Evolutionary conservation across 2,113 vertebrate species (phyloP).

Genomic region (Pangasianodon gigas): DNA sequence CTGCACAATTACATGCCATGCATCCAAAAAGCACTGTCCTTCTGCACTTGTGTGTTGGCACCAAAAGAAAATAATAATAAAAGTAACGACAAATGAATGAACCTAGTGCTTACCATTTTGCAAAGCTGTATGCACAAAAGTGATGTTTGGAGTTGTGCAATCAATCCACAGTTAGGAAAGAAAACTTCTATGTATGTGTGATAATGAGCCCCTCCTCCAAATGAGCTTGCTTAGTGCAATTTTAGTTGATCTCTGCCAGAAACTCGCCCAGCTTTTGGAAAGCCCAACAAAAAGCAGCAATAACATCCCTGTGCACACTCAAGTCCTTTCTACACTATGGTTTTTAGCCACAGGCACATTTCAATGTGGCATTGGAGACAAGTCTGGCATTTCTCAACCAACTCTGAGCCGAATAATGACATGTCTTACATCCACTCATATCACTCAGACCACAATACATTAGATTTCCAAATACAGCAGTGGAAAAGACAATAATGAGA

Average conservation of each 20-base stretch:
- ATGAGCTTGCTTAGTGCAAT: not conserved
- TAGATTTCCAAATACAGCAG: not conserved
- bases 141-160: not conserved
- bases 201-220: not conserved
- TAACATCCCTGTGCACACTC: not conserved
- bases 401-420: slow-evolving; percentile 15
- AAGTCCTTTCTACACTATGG: not conserved
- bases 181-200: not conserved
- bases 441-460: not conserved
- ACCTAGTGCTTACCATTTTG: not conserved
- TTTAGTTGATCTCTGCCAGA: not conserved
- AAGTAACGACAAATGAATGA: not conserved
- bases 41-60: not conserved
- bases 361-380: slow-evolving; percentile 9
- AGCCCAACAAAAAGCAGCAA: not conserved
- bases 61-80: not conserved
- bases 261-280: not conserved
- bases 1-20: not conserved
- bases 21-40: not conserved
- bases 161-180: not conserved
- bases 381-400: slow-evolving; percentile 10
- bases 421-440: not conserved
- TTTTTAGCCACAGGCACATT: slow-evolving; percentile 20
- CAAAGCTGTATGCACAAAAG: not conserved
- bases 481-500: not conserved